Evolutionary conservation across 2,888 invertebrate genomes (phyloP).

Genomic region (Bellardia bayeri): DNA sequence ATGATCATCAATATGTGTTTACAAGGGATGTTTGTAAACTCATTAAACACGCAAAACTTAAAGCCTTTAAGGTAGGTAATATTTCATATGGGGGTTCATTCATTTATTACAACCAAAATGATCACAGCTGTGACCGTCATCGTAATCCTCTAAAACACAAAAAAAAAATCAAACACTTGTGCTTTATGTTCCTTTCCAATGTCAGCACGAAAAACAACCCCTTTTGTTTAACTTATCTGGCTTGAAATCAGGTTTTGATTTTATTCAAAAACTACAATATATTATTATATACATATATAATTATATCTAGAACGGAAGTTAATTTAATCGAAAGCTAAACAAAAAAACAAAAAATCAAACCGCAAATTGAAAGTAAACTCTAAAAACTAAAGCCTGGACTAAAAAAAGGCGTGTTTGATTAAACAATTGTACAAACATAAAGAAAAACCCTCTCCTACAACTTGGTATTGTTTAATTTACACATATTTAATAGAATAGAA

Average conservation of each 20-base stretch:
- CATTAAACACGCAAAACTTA: slow-evolving; percentile 33
- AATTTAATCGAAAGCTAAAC: slow-evolving; percentile 60
- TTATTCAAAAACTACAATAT: slow-evolving; percentile 4
- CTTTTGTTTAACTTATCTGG: slow-evolving; percentile 22
- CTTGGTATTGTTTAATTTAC: slow-evolving; percentile 16
- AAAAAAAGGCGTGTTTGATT: slow-evolving; percentile 60
- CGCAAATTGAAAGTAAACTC: slow-evolving; percentile 33
- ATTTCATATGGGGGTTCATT: slow-evolving; percentile 74
- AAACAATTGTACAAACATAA: slow-evolving; percentile 15
- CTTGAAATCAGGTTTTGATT: slow-evolving; percentile 58
- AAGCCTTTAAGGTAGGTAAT: not conserved
- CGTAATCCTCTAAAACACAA: not conserved
- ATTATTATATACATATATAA: slow-evolving; percentile 33
- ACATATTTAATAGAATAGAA: not conserved
- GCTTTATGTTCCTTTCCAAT: slow-evolving; percentile 43
- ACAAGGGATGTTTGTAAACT: slow-evolving; percentile 44
- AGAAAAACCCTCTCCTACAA: slow-evolving; percentile 50
- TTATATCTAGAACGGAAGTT: slow-evolving; percentile 71
- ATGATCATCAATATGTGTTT: slow-evolving; percentile 42
- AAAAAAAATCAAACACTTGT: slow-evolving; percentile 69
- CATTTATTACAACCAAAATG: slow-evolving; percentile 25
- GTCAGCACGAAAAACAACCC: slow-evolving; percentile 57
- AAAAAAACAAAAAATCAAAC: slow-evolving; percentile 56
- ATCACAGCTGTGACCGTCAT: slow-evolving; percentile 67
- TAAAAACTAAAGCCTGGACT: slow-evolving; percentile 44